Evolutionary conservation across 2,113 vertebrate genomes (phyloP).

Genomic region (Rhipidura dahli): DNA sequence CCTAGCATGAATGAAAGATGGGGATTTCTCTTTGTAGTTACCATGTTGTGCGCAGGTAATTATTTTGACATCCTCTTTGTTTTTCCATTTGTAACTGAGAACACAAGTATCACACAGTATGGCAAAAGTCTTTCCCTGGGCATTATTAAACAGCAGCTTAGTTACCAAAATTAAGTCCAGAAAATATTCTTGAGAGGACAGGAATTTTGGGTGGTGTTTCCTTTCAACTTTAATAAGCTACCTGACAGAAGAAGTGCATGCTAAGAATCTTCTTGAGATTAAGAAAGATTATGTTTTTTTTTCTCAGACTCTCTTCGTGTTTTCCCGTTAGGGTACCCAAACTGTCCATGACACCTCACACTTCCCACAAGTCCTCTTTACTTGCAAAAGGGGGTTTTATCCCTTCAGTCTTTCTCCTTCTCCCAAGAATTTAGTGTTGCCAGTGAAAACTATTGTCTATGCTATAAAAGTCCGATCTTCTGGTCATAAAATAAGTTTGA

Average conservation of each 20-base stretch:
- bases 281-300: background rate
- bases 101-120: background rate
- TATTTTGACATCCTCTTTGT: background rate
- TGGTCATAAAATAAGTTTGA: background rate
- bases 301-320: background rate
- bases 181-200: background rate
- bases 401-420: background rate
- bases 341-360: background rate
- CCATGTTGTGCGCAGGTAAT: background rate
- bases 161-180: background rate
- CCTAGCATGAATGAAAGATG: background rate
- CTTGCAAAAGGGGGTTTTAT: background rate
- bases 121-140: background rate
- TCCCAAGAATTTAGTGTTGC: background rate
- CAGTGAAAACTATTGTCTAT: background rate
- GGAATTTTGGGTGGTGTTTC: background rate
- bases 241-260: background rate
- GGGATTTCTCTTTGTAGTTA: background rate
- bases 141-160: background rate
- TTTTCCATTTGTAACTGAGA: background rate
- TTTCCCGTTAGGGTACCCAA: background rate
- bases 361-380: background rate
- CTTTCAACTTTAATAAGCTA: background rate
- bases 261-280: background rate
- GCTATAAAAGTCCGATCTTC: background rate